Percentiles rank a stretch among this genome's conserved stretches.
Conservation (phyloP, 2,888 invertebrate species). For the Epicampocera succincta region DNA sequence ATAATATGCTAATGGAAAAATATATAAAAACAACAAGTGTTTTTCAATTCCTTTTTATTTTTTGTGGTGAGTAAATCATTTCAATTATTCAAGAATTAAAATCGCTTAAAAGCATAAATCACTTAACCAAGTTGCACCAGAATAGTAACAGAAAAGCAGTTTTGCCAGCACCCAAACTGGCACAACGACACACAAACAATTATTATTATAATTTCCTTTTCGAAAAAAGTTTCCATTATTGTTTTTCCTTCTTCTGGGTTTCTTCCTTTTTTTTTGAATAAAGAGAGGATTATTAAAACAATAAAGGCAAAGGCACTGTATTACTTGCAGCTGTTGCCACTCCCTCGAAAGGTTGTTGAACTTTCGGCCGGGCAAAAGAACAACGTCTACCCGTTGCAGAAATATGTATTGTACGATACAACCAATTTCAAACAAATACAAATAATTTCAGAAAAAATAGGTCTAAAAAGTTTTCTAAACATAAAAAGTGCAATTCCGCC, state of each 20-base stretch:
- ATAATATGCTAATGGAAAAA: too few species aligned
- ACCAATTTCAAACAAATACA: constrained; percentile 42
- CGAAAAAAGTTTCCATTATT: constrained; percentile 50
- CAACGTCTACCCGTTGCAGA: background rate
- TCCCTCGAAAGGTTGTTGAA: constrained; percentile 68
- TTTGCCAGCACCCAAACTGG: background rate
- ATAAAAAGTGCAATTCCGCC: constrained; percentile 4
- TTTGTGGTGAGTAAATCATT: constrained; percentile 28
- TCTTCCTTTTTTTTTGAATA: background rate
- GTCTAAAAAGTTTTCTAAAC: constrained; percentile 54
- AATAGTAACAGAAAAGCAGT: background rate
- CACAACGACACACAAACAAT: constrained; percentile 4
- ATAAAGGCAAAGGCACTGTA: constrained; percentile 60
- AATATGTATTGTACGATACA: background rate
- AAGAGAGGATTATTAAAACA: constrained; percentile 54
- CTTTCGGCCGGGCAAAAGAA: constrained; percentile 47
- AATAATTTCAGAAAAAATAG: constrained; percentile 54
- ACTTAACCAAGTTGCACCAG: constrained; percentile 18
- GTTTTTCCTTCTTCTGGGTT: constrained; percentile 8
- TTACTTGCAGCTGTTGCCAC: constrained; percentile 69
- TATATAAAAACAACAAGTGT: background rate
- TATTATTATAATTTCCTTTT: constrained; percentile 58
- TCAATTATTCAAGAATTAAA: constrained; percentile 49
- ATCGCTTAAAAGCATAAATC: constrained; percentile 58
- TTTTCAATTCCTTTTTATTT: constrained; percentile 7